Base-by-base conservation (phyloP, 1,140 invertebrate species). In the Lasioglossum baleicum region DNA sequence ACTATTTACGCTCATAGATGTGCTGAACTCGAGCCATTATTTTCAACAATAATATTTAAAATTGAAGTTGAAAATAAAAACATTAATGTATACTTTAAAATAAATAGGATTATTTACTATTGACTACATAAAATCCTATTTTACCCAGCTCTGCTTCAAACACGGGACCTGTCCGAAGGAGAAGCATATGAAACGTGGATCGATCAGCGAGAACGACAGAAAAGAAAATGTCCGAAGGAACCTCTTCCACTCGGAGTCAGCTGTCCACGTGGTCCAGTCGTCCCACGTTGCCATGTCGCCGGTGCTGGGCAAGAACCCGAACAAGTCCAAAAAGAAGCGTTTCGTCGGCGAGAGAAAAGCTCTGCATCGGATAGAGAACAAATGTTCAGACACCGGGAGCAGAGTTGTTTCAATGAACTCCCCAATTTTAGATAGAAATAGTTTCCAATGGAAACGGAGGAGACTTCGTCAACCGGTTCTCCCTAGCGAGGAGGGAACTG, bases 281-380 rank as follows among this genome's bases (percentile, higher is more conserved):
- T n/a, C 20, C 15, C 51, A 56, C 15, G 51, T 56, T 15, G 6
- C n/a, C 20, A 20, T n/a, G 56, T 86, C 84, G 22, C 83, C 84
- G 26, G 35, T 83, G 4, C 26, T 86, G 5, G 35, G 4, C 13
- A 22, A 8, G 22, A 17, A 48, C 6, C 4, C 7, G 13, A 48
- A 26, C 2, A 77, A 69, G n/a, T 58, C 17, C 13, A 73, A 17
- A 11, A 7, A 15, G n/a, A 83, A 51, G 70, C 71, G 51, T 5
- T 13, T 22, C 7, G 7, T 3, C 13, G 10, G 42, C 20, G 65
- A 17, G 7, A 53, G 68, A 22, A 42, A 22, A 40, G 10, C 44
- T 20, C 0, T 35, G 44, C 15, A 51, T 35, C 7, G 15, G 70
- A 44, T 35, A 15, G 61, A 67, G 42, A 65, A 60, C 6, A 15